Percentiles rank a stretch among this genome's conserved stretches.
Conservation (phyloP, 2,888 invertebrate genomes). For the Drosophila birchii region DNA sequence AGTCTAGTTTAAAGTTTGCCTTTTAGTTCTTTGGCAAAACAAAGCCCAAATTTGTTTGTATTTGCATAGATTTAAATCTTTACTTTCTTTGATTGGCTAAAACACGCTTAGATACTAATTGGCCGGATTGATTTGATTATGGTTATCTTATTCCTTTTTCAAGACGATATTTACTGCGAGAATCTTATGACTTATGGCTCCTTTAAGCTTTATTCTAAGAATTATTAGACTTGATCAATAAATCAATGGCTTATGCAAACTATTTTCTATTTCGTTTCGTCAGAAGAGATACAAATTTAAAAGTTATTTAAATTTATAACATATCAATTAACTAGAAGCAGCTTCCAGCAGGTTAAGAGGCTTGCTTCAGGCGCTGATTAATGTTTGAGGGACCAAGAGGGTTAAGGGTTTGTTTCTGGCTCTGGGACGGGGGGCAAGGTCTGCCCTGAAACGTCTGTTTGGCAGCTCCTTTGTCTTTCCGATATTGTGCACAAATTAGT, state of each 20-base stretch:
- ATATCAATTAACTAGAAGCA: neutral
- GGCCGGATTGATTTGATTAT: neutral
- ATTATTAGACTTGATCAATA: neutral
- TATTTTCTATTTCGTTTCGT: neutral
- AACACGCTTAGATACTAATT: conserved; percentile 20
- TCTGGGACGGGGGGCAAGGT: neutral
- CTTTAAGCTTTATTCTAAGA: neutral
- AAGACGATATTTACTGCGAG: conserved; percentile 1
- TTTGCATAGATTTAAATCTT: conserved; percentile 24
- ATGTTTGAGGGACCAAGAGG: conserved; percentile 1
- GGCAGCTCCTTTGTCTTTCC: conserved; percentile 67
- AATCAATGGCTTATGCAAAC: conserved; percentile 5
- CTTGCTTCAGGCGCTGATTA: neutral
- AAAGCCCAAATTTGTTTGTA: conserved; percentile 4
- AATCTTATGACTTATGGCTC: neutral
- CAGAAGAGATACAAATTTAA: neutral
- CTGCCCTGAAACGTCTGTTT: neutral
- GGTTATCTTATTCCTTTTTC: neutral
- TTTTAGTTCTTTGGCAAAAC: neutral
- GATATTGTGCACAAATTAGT: conserved; percentile 77
- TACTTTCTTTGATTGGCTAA: conserved; percentile 8
- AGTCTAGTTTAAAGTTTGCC: neutral
- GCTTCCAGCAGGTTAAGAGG: neutral
- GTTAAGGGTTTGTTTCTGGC: conserved; percentile 12
- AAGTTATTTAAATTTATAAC: conserved; percentile 1